These are phyloP conservation scores for Morpho achilles DNA, from an alignment of 2,888 invertebrate species.

Conservation along the genomic window DNA sequence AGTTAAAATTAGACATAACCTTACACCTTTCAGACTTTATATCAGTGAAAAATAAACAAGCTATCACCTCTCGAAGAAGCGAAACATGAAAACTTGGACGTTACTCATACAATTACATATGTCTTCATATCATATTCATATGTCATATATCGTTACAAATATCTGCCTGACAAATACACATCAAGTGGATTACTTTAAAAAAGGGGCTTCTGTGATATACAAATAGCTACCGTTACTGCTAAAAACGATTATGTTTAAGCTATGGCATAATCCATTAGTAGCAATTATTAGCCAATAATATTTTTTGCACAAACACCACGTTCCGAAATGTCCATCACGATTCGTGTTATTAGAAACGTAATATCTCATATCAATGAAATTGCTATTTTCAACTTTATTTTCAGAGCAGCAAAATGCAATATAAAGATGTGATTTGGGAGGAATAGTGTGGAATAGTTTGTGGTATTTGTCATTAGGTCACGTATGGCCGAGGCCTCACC, in stretches of 20 bases:
- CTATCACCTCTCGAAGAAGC: too few relatives aligned
- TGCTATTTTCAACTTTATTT: slow-evolving; percentile 25
- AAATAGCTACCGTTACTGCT: background rate
- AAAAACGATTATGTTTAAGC: background rate
- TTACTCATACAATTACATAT: too few relatives aligned
- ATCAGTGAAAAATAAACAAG: too few relatives aligned
- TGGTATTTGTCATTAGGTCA: slow-evolving; percentile 64
- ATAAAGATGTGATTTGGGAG: background rate
- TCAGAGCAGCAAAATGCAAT: slow-evolving; percentile 5
- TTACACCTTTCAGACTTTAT: too few relatives aligned
- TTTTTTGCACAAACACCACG: slow-evolving; percentile 49
- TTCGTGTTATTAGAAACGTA: slow-evolving; percentile 24
- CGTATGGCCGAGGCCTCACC: slow-evolving; percentile 50
- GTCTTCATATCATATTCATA: too few relatives aligned
- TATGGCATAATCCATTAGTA: slow-evolving; percentile 35
- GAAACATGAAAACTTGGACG: too few relatives aligned
- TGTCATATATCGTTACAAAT: too few relatives aligned
- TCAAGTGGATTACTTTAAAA: too few relatives aligned
- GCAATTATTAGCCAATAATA: slow-evolving; percentile 52
- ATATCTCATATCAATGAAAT: slow-evolving; percentile 18
- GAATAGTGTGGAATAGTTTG: slow-evolving; percentile 23
- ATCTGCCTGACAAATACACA: too few relatives aligned
- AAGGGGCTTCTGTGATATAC: background rate
- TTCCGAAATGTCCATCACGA: slow-evolving; percentile 43
- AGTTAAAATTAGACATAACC: too few relatives aligned